Percentiles rank a stretch among this genome's conserved stretches.
Conservation (phyloP, 2,113 vertebrate genomes). For the Pristiophorus japonicus region DNA sequence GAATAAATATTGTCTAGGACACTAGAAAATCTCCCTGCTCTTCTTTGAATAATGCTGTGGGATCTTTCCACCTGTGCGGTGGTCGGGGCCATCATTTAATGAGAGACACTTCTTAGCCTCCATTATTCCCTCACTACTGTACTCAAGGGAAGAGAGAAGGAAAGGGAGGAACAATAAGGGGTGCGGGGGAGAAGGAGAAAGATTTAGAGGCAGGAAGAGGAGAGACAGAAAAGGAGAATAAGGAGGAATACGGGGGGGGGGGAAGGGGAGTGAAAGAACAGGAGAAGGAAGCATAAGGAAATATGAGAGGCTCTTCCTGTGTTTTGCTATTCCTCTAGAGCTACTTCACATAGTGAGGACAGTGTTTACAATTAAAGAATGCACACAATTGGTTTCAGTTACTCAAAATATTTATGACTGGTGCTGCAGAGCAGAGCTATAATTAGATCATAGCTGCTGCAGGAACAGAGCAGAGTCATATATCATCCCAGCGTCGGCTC, state of each 20-base stretch:
- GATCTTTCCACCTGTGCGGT: neutral
- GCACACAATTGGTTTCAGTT: neutral
- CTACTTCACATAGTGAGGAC: neutral
- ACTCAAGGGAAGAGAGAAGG: neutral
- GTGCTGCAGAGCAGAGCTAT: neutral
- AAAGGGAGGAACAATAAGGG: neutral
- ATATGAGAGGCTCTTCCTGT: neutral
- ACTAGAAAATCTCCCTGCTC: neutral
- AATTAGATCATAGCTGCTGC: neutral
- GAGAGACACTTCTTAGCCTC: neutral
- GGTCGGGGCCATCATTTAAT: neutral
- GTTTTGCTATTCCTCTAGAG: neutral
- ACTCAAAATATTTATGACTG: conserved; percentile 30
- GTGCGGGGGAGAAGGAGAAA: neutral
- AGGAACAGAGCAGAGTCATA: neutral
- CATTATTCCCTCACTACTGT: neutral
- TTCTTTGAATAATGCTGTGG: neutral
- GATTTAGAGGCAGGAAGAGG: neutral
- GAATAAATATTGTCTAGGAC: neutral
- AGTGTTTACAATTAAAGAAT: conserved; percentile 17
- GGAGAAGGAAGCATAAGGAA: neutral
- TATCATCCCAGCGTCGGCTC: neutral
- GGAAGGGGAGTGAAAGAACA: neutral
- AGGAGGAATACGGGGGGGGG: too few species aligned
- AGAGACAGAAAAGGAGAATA: neutral